Base-by-base conservation (phyloP, 2,113 vertebrate genomes). In the Pao palembangensis region DNA sequence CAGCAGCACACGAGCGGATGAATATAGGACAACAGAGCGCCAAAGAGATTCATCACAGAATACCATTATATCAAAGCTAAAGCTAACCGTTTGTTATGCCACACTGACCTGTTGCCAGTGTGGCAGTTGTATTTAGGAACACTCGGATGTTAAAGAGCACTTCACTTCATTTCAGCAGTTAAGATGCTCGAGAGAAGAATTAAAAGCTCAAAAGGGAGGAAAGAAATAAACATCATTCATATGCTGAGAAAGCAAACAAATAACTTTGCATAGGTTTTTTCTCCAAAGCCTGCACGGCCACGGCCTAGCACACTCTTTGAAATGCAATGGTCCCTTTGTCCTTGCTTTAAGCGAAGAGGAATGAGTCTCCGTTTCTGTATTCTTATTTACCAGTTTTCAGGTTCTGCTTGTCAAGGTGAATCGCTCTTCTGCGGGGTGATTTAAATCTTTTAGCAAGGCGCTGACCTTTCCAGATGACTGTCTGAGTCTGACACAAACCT, bases 391-490 rank as follows among this genome's bases (percentile, higher is more conserved):
- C 61, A 74, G 71, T 75, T 86, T 77, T 64, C 65, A 73, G 80
- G 83, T 84, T 85, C 64, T 38, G 64, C 76, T 86, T 89, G 89
- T 90, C 90, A 87, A 82, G 76, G 84, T 86, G 81, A 75, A 89
- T 90, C 74, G 86, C 81, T 87, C 80, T 85, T 75, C 73, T 66
- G 55, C 57, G 56, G 51, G 63, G 10, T 81, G 85, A 88, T 90
- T 88, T 85, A 86, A 85, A 88, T 89, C 80, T 88, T 90, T 89
- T 84, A 83, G 78, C 34, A 67, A 66, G 80, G 85, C 80, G 75
- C 38, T 88, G 88, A 91, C 90, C 89, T 92, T 90, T 90, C 70
- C 79, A 81, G 74, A 76, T 85, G 79, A 78, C 82, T 78, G 76
- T 87, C 83, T 89, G 60, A 65, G 61, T 81, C 80, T 75, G 84